phyloP scores from a whole-genome alignment of 2,797 vertebrate genomes.

The Megaceryle alcyon region DNA sequence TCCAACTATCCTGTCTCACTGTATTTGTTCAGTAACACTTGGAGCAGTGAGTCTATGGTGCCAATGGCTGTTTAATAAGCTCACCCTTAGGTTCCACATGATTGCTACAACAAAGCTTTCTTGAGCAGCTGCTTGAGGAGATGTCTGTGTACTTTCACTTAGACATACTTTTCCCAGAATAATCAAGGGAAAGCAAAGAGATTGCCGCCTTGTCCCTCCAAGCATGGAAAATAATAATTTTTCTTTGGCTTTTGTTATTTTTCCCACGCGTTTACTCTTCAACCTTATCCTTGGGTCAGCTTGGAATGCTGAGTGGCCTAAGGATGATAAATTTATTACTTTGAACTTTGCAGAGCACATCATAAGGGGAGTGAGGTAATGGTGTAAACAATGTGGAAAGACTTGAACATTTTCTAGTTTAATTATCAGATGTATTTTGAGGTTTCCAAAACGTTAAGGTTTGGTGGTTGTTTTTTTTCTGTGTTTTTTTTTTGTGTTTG shows the following conservation, averaged over 20 bases:
- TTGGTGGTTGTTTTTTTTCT: no score
- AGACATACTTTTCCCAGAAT: background rate
- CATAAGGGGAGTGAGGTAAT: background rate
- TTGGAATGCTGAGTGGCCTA: background rate
- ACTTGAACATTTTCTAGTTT: background rate
- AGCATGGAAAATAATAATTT: background rate
- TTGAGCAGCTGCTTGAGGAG: background rate
- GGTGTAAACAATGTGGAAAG: background rate
- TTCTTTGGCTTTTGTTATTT: conserved; percentile 13
- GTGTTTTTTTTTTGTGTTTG: no score
- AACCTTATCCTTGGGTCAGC: background rate
- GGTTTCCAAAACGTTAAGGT: background rate
- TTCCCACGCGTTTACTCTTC: background rate
- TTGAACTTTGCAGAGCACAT: background rate
- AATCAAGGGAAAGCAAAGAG: background rate
- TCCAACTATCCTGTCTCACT: background rate
- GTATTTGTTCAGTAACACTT: background rate
- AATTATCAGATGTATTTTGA: background rate
- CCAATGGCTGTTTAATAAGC: background rate
- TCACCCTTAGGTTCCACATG: background rate
- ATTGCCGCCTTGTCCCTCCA: background rate
- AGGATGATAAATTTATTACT: conserved; percentile 23
- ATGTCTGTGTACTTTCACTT: background rate
- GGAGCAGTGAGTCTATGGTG: background rate
- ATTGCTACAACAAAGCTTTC: background rate